Conservation (phyloP, 2,888 invertebrate species). For the Pyrrhia umbra region DNA sequence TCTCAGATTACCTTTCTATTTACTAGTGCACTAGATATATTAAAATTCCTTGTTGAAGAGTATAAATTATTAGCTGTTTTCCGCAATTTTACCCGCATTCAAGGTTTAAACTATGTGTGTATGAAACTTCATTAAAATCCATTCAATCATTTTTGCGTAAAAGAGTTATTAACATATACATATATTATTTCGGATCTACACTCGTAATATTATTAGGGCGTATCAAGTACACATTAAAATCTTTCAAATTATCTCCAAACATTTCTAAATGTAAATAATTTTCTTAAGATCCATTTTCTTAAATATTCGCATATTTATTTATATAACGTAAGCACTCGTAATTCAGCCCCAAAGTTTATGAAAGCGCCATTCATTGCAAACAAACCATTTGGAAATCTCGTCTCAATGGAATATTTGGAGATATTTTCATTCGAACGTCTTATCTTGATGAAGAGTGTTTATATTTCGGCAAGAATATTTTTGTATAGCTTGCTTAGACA, state of each 20-base stretch:
- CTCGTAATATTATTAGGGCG: too few relatives aligned
- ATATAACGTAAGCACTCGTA: slow-evolving; percentile 10
- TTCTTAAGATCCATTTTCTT: slow-evolving; percentile 1
- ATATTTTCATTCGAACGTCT: slow-evolving; percentile 21
- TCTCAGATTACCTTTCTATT: slow-evolving; percentile 10
- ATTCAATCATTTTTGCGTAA: too few relatives aligned
- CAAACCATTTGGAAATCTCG: slow-evolving; percentile 38
- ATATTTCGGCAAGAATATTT: slow-evolving; percentile 14
- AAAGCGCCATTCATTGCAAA: slow-evolving; percentile 38
- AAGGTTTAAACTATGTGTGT: too few relatives aligned
- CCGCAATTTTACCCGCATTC: too few relatives aligned
- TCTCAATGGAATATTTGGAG: slow-evolving; percentile 25
- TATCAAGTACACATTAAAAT: background rate
- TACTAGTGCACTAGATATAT: too few relatives aligned
- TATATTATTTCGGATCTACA: too few relatives aligned
- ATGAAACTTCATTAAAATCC: too few relatives aligned
- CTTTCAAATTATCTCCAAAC: background rate
- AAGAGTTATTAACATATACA: too few relatives aligned
- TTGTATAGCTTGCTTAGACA: slow-evolving; percentile 1
- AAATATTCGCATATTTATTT: slow-evolving; percentile 29
- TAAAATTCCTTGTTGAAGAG: too few relatives aligned
- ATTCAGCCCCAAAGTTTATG: slow-evolving; percentile 29
- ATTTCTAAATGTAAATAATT: slow-evolving; percentile 12
- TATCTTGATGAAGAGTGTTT: slow-evolving; percentile 24
- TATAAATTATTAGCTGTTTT: too few relatives aligned